Conservation (phyloP, 2,888 invertebrate genomes). For the Brenthis ino region DNA sequence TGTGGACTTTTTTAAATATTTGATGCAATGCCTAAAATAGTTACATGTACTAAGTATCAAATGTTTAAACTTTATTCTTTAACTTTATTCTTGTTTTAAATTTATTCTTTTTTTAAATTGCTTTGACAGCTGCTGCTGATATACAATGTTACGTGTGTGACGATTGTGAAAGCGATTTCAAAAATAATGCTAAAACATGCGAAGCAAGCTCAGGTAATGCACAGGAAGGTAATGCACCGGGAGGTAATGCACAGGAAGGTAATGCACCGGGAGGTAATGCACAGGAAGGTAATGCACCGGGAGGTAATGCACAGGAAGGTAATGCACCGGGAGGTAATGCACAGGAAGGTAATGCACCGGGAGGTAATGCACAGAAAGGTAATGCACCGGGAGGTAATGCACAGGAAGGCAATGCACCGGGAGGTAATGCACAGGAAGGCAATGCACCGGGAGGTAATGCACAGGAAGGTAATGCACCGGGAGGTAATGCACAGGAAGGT, state of each 20-base stretch:
- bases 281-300: neutral
- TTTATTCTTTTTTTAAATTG: neutral
- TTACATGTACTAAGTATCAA: no score
- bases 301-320: neutral
- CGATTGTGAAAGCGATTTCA: neutral
- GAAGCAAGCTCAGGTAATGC: neutral
- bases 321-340: neutral
- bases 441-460: neutral
- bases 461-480: neutral
- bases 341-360: no score
- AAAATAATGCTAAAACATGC: neutral
- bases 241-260: neutral
- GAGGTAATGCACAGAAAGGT: neutral
- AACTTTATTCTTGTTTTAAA: no score
- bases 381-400: neutral
- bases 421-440: neutral
- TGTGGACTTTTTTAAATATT: no score
- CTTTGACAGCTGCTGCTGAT: neutral
- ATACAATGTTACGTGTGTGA: neutral
- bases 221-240: neutral
- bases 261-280: neutral
- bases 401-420: neutral
- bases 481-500: neutral
- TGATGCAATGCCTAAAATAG: no score
- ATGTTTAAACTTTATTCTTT: neutral